Conservation (phyloP, 2,797 vertebrate species). For the Anniella stebbinsi region DNA sequence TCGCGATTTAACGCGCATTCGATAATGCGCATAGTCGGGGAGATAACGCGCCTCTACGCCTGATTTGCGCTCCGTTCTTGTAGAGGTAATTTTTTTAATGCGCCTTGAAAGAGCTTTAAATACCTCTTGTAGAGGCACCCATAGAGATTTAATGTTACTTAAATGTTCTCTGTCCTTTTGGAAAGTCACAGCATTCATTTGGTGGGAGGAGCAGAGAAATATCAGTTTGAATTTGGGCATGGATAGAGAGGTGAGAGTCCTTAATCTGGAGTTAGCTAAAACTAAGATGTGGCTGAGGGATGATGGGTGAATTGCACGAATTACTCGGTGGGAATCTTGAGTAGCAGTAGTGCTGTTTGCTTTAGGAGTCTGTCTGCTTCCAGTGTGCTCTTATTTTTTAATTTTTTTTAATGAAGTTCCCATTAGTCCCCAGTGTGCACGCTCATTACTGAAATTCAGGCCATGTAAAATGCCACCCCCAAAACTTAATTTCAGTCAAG, state of each 20-base stretch:
- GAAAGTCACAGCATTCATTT: neutral
- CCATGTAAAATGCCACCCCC: neutral
- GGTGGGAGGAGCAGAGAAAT: neutral
- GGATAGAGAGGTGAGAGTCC: neutral
- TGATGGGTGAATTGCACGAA: neutral
- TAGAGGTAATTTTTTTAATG: no score
- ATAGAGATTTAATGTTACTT: neutral
- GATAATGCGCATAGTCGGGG: no score
- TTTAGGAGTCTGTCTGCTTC: neutral
- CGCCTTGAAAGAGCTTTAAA: no score
- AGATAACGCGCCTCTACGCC: no score
- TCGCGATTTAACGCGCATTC: no score
- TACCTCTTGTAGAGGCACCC: no score
- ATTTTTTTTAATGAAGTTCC: neutral
- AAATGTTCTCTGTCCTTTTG: neutral
- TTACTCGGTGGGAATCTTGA: neutral
- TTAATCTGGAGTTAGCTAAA: neutral
- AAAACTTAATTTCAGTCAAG: neutral
- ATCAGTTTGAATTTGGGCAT: neutral
- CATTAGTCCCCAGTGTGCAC: neutral
- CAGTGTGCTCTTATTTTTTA: neutral
- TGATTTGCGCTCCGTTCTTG: no score
- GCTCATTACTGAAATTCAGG: neutral
- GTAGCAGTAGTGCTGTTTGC: neutral
- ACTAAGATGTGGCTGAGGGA: neutral